Evolutionary conservation across 2,888 invertebrate genomes (phyloP), one percentile per base, ranked within the genome.

Genomic region (Hirtodrosophila cameraria): DNA sequence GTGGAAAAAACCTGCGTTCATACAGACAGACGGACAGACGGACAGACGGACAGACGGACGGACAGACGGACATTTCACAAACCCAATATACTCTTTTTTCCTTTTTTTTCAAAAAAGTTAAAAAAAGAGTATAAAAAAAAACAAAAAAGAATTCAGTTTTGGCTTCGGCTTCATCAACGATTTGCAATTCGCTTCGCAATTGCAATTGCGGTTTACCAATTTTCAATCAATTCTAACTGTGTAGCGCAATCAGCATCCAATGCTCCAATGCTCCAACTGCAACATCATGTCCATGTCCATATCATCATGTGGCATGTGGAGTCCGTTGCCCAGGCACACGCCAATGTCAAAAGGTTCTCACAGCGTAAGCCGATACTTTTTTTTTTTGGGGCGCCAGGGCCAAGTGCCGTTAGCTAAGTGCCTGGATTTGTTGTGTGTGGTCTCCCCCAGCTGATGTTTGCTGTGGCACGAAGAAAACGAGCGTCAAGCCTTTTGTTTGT

Each of bases 161-260:
- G 60, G 60, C 50, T 30, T 60, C 42, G 60, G 60, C 50, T 30
- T 64, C 54, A 62, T 57, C 67, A 58, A 72, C 79, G 79, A 79
- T 79, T 79, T 80, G 75, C 83, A 79, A 79, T 79, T 79, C 78
- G 78, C 62, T 63, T 31, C 75, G 83, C 83, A 79, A 81, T 81
- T 81, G 81, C 68, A 80, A 80, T 75, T 79, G 79, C 79, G 79
- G 79, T 66, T 76, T 65, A 62, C 62, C 71, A 68, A 77, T 79
- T 79, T 79, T 77, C 83, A 79, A 79, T 79, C 83, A 79, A 79
- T 79, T 58, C 83, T 79, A 79, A 79, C 79, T 79, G 79, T 83
- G 80, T 68, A 60, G 50, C 42, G 53, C 75, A 75, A 69, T 73
- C 70, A 79, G 53, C 18, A 23, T 39, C 15, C 49, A 20, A 23